Base-by-base conservation (phyloP, 2,113 vertebrate genomes). In the Gallinago jamesoni region DNA sequence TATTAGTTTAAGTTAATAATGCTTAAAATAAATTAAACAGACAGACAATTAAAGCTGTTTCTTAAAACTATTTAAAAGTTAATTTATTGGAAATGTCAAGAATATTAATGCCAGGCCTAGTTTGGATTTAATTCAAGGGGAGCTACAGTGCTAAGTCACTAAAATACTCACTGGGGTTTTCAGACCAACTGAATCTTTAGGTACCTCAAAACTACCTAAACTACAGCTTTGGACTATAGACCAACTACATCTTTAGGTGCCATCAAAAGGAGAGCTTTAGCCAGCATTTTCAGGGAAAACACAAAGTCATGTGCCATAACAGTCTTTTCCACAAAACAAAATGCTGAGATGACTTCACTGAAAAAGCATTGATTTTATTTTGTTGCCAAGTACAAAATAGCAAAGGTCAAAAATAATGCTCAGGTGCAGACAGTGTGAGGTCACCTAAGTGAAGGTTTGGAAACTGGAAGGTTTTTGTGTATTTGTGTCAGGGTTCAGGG, bases 301-400 rank as follows among this genome's bases (percentile, higher is more conserved):
- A 60, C 20, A 50, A 45, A 43, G 6, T 69, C 25, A 39, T 13
- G 19, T 89, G 50, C 18, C 2, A 0, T 41, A 70, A 45, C 45
- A 31, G 69, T 68, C 27, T 45, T 22, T 80, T 79, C 24, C 33
- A 82, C 70, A 95, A 77, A 96, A 83, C 45, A 93, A 80, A 39
- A 74, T 20, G 31, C 83, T 41, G 90, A 85, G 75, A 90, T 90
- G 17, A 85, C 55, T 57, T 76, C 70, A 74, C 7, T 68, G 9
- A 66, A 93, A 91, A 66, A 90, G 3, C 14, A 95, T 89, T 76
- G 87, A 93, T 95, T 95, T 95, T 47, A 62, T 84, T 91, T 90
- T 94, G 10, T 77, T 93, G 89, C 82, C 91, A 94, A 90, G 79
- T 88, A 95, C 90, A 82, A 90, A 80, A 81, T 68, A 92, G 63